Conservation (phyloP, 2,888 invertebrate species). For the Parnassius glacialis region DNA sequence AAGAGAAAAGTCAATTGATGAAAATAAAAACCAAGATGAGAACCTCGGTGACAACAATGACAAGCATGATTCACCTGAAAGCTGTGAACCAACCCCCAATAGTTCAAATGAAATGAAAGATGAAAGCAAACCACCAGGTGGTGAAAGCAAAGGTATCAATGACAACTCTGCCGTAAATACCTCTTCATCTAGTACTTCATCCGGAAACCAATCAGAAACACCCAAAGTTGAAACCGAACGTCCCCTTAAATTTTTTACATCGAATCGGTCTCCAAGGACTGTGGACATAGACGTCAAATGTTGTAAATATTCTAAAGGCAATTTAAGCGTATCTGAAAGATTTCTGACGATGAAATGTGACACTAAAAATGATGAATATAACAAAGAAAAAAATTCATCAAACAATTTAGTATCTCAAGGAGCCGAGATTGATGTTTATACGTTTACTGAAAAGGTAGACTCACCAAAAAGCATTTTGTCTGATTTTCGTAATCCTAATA, state of each 20-base stretch:
- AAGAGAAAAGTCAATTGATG: constrained; percentile 24
- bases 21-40: constrained; percentile 31
- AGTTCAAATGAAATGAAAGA: constrained; percentile 21
- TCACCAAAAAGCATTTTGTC: constrained; percentile 73
- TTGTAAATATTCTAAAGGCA: constrained; percentile 72
- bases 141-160: constrained; percentile 27
- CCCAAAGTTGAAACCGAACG: constrained; percentile 65
- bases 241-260: constrained; percentile 74
- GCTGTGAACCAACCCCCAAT: constrained; percentile 24
- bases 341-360: constrained; percentile 68
- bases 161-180: constrained; percentile 13
- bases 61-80: constrained; percentile 28
- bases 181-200: constrained; percentile 19
- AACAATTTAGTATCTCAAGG: constrained; percentile 66
- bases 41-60: constrained; percentile 29
- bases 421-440: constrained; percentile 72
- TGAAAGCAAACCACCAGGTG: constrained; percentile 32
- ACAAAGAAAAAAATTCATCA: constrained; percentile 55
- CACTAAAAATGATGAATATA: constrained; percentile 56
- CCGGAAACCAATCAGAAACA: constrained; percentile 44
- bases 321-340: constrained; percentile 67
- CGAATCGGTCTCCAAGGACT: constrained; percentile 64
- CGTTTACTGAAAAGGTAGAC: constrained; percentile 74
- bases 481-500: constrained; percentile 65
- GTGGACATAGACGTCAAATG: constrained; percentile 75